Percentiles rank a stretch among this genome's conserved stretches.
These are phyloP conservation scores for Chaetorhynchus papuensis DNA, from an alignment of 2,113 vertebrate species.

Conservation along the genomic window DNA sequence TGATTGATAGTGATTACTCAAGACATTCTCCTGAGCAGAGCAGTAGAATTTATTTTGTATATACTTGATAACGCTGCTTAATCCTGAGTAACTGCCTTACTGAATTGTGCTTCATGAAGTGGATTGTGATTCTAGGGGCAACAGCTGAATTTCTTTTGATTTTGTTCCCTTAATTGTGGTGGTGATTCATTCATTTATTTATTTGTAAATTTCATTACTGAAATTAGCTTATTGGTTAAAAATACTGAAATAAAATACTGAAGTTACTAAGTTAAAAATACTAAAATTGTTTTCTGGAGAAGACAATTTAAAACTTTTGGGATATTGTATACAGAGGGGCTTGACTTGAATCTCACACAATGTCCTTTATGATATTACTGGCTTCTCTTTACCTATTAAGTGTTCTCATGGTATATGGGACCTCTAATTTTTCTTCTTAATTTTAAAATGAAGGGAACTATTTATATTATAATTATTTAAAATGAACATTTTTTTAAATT, in stretches of 20 bases:
- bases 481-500: fast-evolving
- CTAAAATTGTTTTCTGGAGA: not conserved
- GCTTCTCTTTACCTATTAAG: not conserved
- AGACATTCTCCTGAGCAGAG: not conserved
- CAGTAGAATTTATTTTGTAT: not conserved
- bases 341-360: not conserved
- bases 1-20: not conserved
- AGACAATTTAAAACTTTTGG: not conserved
- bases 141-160: not conserved
- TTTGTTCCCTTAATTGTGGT: not conserved
- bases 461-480: not conserved
- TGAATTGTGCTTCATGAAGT: not conserved
- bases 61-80: not conserved
- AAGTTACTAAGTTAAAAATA: not conserved
- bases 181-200: fast-evolving
- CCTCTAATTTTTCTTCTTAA: not conserved
- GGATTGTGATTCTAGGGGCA: not conserved
- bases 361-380: not conserved
- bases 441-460: not conserved
- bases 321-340: not conserved
- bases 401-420: not conserved
- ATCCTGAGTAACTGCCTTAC: not conserved
- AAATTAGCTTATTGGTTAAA: not conserved
- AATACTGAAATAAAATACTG: not conserved
- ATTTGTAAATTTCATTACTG: not conserved